Percentiles rank a stretch among this genome's conserved stretches.
Conservation (phyloP, 2,113 vertebrate species). For the Megaceryle maxima region DNA sequence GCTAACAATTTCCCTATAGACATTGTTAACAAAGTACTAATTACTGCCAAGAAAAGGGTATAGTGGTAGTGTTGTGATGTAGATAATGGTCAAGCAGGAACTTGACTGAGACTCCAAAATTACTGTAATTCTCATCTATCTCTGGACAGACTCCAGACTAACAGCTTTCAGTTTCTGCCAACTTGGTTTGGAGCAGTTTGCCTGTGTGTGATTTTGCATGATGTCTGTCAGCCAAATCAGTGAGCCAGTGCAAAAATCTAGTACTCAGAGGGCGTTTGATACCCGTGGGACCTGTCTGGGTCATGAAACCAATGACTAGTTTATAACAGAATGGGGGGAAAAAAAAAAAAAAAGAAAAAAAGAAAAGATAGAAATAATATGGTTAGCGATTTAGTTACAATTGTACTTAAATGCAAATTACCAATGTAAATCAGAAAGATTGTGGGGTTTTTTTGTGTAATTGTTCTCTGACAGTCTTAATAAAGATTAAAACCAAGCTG, state of each 20-base stretch:
- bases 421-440: background rate
- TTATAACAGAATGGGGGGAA: background rate
- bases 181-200: conserved; percentile 25
- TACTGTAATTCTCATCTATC: conserved; percentile 47
- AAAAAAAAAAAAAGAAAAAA: background rate
- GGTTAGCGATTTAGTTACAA: background rate
- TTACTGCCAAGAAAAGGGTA: conserved; percentile 14
- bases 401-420: background rate
- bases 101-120: conserved; percentile 24
- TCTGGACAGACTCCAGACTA: conserved; percentile 40
- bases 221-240: conserved; percentile 33
- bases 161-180: conserved; percentile 49
- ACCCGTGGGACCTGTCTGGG: background rate
- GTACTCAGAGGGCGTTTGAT: conserved; percentile 10
- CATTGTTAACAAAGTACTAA: conserved; percentile 2
- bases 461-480: background rate
- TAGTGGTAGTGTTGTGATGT: conserved; percentile 42
- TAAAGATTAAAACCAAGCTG: background rate
- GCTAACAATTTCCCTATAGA: background rate
- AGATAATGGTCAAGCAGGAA: conserved; percentile 43
- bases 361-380: background rate
- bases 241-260: background rate
- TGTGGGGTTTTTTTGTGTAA: background rate
- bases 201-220: background rate
- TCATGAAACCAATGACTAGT: background rate